A percentile compares a stretch with the other conserved stretches of the same genome.
These are phyloP conservation scores for Pilophorus perplexus DNA, from an alignment of 2,888 invertebrate species.

Conservation along the genomic window DNA sequence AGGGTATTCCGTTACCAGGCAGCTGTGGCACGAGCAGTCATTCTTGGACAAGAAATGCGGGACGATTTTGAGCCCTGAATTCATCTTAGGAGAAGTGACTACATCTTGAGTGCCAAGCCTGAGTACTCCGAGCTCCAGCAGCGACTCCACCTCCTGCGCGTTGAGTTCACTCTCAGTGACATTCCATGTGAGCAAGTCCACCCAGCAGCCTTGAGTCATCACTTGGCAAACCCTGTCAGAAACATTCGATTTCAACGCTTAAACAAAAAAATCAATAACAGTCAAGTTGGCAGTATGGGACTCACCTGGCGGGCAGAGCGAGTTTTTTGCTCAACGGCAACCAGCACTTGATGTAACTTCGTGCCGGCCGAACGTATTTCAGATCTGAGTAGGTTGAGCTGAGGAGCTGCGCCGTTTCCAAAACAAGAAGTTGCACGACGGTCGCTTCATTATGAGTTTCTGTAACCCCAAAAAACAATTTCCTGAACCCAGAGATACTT, in stretches of 20 bases:
- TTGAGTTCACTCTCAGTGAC: conserved; percentile 16
- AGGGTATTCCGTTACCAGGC: neutral
- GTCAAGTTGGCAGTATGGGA: too few relatives aligned
- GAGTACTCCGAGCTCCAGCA: conserved; percentile 14
- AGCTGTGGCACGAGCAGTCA: conserved; percentile 10
- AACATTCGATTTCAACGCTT: too few relatives aligned
- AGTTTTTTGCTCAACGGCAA: neutral
- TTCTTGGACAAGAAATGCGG: conserved; percentile 5
- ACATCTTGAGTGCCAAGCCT: neutral
- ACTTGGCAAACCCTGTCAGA: conserved; percentile 16
- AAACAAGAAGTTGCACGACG: conserved; percentile 9
- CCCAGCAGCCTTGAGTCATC: conserved; percentile 9
- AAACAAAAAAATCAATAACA: too few relatives aligned
- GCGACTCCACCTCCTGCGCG: conserved; percentile 13
- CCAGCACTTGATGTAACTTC: conserved; percentile 3
- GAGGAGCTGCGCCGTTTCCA: neutral
- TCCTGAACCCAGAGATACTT: too few relatives aligned
- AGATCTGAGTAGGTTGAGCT: neutral
- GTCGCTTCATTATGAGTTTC: conserved; percentile 18
- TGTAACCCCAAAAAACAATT: too few relatives aligned
- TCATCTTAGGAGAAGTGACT: neutral
- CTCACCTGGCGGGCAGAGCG: conserved; percentile 14
- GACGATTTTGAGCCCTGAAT: neutral
- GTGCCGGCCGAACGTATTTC: conserved; percentile 12
- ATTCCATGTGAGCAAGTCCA: conserved; percentile 28